Percentiles rank a stretch among this genome's conserved stretches.
Conservation (phyloP, 2,888 invertebrate genomes). For the Limulus polyphemus region DNA sequence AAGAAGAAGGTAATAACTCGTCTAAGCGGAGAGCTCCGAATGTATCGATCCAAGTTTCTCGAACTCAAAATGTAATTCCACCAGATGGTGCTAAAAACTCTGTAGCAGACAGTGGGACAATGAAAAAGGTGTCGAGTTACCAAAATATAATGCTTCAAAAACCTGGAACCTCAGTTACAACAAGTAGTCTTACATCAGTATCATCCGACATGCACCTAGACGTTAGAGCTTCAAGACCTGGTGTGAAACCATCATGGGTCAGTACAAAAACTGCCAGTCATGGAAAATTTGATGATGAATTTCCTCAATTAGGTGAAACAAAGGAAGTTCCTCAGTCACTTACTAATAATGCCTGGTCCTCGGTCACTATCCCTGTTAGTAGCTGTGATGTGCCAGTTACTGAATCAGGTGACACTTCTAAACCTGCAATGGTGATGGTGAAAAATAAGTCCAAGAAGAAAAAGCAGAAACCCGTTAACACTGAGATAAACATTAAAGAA, state of each 20-base stretch:
- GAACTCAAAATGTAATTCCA: constrained; percentile 1
- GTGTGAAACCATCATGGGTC: too few relatives aligned
- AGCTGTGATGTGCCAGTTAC: not conserved
- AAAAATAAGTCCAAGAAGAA: constrained; percentile 18
- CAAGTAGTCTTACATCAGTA: too few relatives aligned
- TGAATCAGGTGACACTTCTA: not conserved
- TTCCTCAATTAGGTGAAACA: constrained; percentile 10
- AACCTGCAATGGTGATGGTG: constrained; percentile 8
- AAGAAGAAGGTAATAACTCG: constrained; percentile 38
- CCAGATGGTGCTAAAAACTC: too few relatives aligned
- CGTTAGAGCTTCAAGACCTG: too few relatives aligned
- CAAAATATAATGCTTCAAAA: too few relatives aligned
- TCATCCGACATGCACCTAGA: too few relatives aligned
- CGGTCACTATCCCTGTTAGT: not conserved
- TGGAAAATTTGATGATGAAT: constrained; percentile 14
- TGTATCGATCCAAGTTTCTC: constrained; percentile 4
- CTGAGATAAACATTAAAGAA: too few relatives aligned
- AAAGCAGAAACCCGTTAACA: constrained; percentile 1
- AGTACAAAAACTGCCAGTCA: too few relatives aligned
- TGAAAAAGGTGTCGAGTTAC: too few relatives aligned
- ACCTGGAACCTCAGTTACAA: too few relatives aligned
- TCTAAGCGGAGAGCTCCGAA: constrained; percentile 30
- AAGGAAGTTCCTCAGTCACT: not conserved
- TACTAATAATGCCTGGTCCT: not conserved
- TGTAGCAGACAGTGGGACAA: too few relatives aligned